Evolutionary conservation across 2,888 invertebrate species (phyloP).

Genomic region (Thymelicus acteon): DNA sequence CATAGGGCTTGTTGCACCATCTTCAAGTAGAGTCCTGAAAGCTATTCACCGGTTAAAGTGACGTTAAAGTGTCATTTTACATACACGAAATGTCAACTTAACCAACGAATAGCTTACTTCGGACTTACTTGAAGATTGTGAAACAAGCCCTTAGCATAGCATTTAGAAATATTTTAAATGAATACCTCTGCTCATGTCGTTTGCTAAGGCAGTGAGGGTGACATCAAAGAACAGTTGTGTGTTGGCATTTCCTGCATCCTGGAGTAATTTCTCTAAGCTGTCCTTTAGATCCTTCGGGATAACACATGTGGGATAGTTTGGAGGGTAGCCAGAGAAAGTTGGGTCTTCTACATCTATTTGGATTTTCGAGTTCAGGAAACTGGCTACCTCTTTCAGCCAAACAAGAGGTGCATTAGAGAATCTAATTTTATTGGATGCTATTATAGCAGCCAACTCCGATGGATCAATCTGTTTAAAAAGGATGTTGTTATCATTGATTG

Average conservation of each 20-base stretch:
- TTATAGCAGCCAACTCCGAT: constrained; percentile 79
- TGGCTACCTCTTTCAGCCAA: constrained; percentile 89
- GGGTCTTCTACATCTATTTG: constrained; percentile 87
- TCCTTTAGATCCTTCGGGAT: constrained; percentile 75
- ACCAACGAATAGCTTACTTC: too few species aligned
- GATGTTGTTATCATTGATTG: not conserved
- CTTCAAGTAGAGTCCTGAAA: too few species aligned
- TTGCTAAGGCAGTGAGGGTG: constrained; percentile 88
- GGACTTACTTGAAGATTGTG: too few species aligned
- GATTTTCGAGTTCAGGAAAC: constrained; percentile 86
- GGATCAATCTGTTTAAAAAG: constrained; percentile 83
- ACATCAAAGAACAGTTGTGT: constrained; percentile 89
- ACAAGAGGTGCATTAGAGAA: constrained; percentile 89
- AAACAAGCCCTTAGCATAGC: too few species aligned
- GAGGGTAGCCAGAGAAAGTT: constrained; percentile 82
- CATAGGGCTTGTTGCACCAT: too few species aligned
- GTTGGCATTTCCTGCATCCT: constrained; percentile 86
- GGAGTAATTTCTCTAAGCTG: constrained; percentile 77
- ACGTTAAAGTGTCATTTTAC: too few species aligned
- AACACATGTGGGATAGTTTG: constrained; percentile 84
- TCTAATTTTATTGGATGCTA: constrained; percentile 84
- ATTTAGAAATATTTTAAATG: constrained; percentile 22
- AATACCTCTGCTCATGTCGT: constrained; percentile 88
- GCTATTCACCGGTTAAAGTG: too few species aligned
- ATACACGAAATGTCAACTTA: too few species aligned